Base-by-base conservation (phyloP, 2,113 vertebrate genomes). In the Catagonus wagneri region DNA sequence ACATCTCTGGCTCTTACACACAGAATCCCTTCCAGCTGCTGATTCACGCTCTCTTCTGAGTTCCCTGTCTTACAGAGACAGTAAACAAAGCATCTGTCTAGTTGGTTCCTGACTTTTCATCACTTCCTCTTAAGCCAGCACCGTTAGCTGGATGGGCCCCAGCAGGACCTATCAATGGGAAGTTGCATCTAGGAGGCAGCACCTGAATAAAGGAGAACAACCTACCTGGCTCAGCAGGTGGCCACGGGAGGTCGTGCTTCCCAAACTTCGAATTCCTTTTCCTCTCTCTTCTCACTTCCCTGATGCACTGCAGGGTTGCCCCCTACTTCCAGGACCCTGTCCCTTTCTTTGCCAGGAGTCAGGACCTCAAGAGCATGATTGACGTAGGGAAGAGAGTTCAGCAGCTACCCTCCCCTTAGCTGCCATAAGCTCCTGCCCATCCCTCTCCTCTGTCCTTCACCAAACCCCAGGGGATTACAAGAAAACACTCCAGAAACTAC, bases 71-170 rank as follows among this genome's bases (percentile, higher is more conserved):
- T 72, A 90, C 74, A 87, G 85, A 94, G 88, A 95, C 36, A 72
- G 74, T 81, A 71, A 92, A 92, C 93, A 89, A 6, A 83, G 60
- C 74, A 72, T 78, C 95, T 93, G 92, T 96, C 92, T 96, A 9
- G n/a, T 29, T 54, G 79, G 74, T 92, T 89, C 75, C 83, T 71
- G 93, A 20, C 54, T 94, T 86, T 86, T 89, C 91, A 92, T 66
- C 44, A 15, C 83, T 86, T 95, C 83, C 84, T 97, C 56, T 92
- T 56, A 72, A 84, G 60, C 50, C 66, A 96, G 86, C n/a, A 75
- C 20, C 54, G 69, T 91, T 34, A 83, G n/a, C 36, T 71, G 23
- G 54, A 52, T 13, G 63, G 76, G 66, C 32, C 54, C 27, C 44
- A 54, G 66, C 32, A 81, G 32, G 56, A 44, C 56, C 32, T 60